A percentile compares a stretch with the other conserved stretches of the same genome.
Conservation (phyloP, 64 coral and sea anemone genomes). For the Acropora yongei region DNA sequence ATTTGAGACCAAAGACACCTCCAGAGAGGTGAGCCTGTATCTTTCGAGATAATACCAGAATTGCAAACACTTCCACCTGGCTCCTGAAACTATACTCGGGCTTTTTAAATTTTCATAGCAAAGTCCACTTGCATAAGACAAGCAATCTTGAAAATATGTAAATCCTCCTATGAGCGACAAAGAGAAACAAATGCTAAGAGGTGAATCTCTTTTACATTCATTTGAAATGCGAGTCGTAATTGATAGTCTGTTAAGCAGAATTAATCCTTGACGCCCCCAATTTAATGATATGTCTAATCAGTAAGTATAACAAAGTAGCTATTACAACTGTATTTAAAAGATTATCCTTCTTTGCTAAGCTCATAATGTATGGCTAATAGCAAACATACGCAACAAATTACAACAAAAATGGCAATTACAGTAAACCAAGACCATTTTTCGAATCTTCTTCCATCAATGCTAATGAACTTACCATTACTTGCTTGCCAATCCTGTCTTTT, state of each 20-base stretch:
- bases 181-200: neutral
- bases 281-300: no score
- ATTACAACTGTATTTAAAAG: no score
- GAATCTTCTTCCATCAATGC: neutral
- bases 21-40: neutral
- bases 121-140: neutral
- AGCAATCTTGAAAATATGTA: constrained; percentile 21
- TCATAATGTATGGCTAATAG: no score
- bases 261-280: no score
- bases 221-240: no score
- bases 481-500: constrained; percentile 2
- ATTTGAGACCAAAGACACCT: constrained; percentile 15
- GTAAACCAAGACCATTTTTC: no score
- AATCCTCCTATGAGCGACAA: constrained; percentile 29
- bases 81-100: neutral
- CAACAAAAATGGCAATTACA: no score
- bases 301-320: no score
- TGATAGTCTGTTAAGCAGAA: no score
- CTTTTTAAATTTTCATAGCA: constrained; percentile 16
- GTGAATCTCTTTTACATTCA: no score
- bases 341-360: no score
- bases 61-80: constrained; percentile 24
- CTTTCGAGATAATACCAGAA: constrained; percentile 53
- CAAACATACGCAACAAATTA: no score
- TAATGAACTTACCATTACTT: neutral